A percentile compares a stretch with the other conserved stretches of the same genome.
Evolutionary conservation across 2,113 vertebrate species (phyloP).

Genomic region (Erythrolamprus reginae): DNA sequence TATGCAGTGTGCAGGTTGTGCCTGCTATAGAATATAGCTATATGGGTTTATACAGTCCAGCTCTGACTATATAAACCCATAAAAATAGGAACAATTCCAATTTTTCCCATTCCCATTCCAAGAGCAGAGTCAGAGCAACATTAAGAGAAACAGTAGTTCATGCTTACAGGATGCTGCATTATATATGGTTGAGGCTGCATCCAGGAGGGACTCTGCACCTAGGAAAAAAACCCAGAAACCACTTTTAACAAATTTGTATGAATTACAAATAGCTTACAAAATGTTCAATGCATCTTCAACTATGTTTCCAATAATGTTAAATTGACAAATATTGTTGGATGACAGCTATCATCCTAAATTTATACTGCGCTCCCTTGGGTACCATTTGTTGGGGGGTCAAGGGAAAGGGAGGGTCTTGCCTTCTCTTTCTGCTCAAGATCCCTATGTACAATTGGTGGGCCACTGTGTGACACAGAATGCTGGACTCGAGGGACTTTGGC

Average conservation of each 20-base stretch:
- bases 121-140: neutral
- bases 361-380: too few species aligned
- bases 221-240: conserved; percentile 43
- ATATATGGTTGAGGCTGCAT: conserved; percentile 94
- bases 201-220: conserved; percentile 98
- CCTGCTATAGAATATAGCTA: neutral
- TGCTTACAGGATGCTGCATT: conserved; percentile 97
- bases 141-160: neutral
- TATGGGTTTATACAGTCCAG: neutral
- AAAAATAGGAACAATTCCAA: neutral
- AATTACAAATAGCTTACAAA: neutral
- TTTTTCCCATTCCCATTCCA: neutral
- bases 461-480: too few species aligned
- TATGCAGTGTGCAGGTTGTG: neutral
- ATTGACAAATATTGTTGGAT: neutral
- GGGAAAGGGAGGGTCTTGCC: too few species aligned
- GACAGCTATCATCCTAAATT: neutral
- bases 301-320: neutral
- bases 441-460: too few species aligned
- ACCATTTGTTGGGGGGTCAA: too few species aligned
- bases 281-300: neutral
- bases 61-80: neutral
- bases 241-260: neutral
- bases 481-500: too few species aligned
- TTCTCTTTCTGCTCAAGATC: too few species aligned